Conservation (phyloP, 37 sponge, comb jelly and placozoan genomes). For the Petrosia ficiformis region DNA sequence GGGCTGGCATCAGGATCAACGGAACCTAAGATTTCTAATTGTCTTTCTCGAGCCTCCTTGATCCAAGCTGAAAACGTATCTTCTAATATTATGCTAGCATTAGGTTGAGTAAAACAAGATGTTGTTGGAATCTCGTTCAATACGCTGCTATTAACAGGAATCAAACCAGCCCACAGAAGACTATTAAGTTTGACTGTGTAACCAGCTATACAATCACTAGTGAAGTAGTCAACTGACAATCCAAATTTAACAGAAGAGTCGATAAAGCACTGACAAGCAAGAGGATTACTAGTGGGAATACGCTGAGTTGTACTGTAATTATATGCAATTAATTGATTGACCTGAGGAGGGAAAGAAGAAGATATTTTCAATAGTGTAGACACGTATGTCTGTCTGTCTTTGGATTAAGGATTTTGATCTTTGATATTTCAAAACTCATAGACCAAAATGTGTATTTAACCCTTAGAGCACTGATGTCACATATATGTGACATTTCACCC, state of each 20-base stretch:
- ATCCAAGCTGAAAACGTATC: background rate
- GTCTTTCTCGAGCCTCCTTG: background rate
- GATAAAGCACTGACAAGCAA: slow-evolving; percentile 62
- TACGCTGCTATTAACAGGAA: slow-evolving; percentile 6
- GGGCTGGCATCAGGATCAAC: slow-evolving; percentile 26
- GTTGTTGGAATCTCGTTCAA: background rate
- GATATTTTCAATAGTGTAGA: background rate
- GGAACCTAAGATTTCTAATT: background rate
- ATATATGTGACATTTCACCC: no score
- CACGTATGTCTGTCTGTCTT: background rate
- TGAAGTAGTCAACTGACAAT: background rate
- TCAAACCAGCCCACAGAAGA: slow-evolving; percentile 58
- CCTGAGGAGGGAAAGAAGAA: slow-evolving; percentile 6
- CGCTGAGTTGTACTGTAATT: slow-evolving; percentile 42
- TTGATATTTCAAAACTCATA: no score
- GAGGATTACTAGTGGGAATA: slow-evolving; percentile 51
- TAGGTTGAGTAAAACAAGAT: slow-evolving; percentile 3
- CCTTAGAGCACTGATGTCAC: no score
- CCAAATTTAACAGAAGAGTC: background rate
- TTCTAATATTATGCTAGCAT: no score
- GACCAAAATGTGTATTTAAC: no score
- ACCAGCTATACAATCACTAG: slow-evolving; percentile 40
- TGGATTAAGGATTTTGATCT: no score
- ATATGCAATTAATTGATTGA: slow-evolving; percentile 10
- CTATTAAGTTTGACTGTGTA: slow-evolving; percentile 55